Evolutionary conservation across 2,797 vertebrate species (phyloP).

Genomic region (Erethizon dorsatum): DNA sequence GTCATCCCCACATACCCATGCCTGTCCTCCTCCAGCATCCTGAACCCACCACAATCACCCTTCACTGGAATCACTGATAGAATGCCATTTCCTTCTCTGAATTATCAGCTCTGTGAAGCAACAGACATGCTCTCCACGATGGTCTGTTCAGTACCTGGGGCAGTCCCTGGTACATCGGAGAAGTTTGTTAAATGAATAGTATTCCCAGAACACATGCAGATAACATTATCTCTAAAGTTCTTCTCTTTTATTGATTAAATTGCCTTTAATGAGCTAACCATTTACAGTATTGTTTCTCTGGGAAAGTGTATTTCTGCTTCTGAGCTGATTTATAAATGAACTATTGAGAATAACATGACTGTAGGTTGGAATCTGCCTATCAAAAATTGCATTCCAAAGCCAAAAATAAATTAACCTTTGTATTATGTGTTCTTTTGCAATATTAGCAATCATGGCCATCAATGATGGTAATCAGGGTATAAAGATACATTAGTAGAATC

Average conservation of each 20-base stretch:
- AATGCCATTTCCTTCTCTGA: neutral
- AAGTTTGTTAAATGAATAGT: slow-evolving; percentile 58
- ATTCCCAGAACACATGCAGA: slow-evolving; percentile 62
- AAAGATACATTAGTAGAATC: neutral
- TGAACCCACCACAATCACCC: neutral
- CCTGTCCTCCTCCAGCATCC: neutral
- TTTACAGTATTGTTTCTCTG: slow-evolving; percentile 69
- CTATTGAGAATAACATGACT: slow-evolving; percentile 59
- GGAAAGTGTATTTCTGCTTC: slow-evolving; percentile 69
- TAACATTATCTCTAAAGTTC: slow-evolving; percentile 58
- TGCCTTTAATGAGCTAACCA: slow-evolving; percentile 73
- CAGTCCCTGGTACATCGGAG: neutral
- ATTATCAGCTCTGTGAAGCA: neutral
- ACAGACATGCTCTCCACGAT: neutral
- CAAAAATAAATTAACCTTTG: slow-evolving; percentile 61
- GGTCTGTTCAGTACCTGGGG: neutral
- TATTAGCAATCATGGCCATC: neutral
- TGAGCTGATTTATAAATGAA: slow-evolving; percentile 76
- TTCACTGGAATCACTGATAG: neutral
- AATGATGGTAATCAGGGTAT: neutral
- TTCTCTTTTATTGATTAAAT: slow-evolving; percentile 67
- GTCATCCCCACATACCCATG: neutral
- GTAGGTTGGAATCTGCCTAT: slow-evolving; percentile 57
- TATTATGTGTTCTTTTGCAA: slow-evolving; percentile 45
- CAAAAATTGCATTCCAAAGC: slow-evolving; percentile 64